Percentiles rank a stretch among this genome's conserved stretches.
These are phyloP conservation scores for Drosophila mimica DNA, from an alignment of 2,888 invertebrate species.

Conservation along the genomic window DNA sequence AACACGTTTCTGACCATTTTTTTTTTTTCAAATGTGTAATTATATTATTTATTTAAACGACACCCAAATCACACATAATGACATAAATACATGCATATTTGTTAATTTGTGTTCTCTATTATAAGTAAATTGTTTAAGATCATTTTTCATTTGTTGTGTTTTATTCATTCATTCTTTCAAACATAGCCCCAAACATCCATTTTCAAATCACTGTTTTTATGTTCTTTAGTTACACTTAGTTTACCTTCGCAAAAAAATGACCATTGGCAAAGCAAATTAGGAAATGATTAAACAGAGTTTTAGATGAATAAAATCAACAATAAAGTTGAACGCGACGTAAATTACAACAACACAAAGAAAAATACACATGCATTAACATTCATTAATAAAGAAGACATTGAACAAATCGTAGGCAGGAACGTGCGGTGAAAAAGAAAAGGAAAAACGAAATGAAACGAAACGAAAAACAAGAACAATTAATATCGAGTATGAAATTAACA, in stretches of 20 bases:
- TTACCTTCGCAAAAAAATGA: slow-evolving; percentile 24
- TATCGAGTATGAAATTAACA: slow-evolving; percentile 67
- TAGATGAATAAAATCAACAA: slow-evolving; percentile 40
- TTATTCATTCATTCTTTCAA: neutral
- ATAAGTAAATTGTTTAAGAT: neutral
- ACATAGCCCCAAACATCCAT: neutral
- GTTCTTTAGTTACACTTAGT: slow-evolving; percentile 24
- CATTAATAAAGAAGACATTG: slow-evolving; percentile 77
- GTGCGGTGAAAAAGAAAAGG: slow-evolving; percentile 83
- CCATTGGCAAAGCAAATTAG: slow-evolving; percentile 32
- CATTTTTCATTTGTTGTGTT: neutral
- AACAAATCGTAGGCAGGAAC: slow-evolving; percentile 85
- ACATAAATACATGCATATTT: neutral
- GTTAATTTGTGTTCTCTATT: neutral
- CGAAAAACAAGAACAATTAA: slow-evolving; percentile 59
- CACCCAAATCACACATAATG: neutral
- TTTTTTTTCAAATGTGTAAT: slow-evolving; percentile 56
- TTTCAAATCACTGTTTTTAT: slow-evolving; percentile 1
- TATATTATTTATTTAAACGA: slow-evolving; percentile 18
- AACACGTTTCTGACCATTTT: slow-evolving; percentile 64
- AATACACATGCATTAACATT: slow-evolving; percentile 64
- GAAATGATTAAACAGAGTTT: slow-evolving; percentile 38
- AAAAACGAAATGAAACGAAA: slow-evolving; percentile 34
- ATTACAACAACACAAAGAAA: slow-evolving; percentile 70
- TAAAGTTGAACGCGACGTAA: slow-evolving; percentile 59